Evolutionary conservation across 53 echinoderm and acorn worm genomes (phyloP), one percentile per base, ranked within the genome.

Genomic region (Glandiceps talaboti): DNA sequence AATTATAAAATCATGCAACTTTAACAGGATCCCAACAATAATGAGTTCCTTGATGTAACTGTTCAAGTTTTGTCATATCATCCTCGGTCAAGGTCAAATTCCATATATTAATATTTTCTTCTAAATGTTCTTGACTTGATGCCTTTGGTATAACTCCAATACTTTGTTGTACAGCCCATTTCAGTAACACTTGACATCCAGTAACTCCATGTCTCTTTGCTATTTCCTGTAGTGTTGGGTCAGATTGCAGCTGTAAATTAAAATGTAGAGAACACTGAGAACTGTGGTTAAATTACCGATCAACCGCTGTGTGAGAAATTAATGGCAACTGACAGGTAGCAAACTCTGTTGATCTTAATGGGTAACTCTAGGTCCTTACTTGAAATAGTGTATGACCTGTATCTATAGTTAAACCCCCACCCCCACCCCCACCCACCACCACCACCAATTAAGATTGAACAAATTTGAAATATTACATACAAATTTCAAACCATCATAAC

Each of bases 21-120:
- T n/a, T n/a, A n/a, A n/a, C n/a, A n/a, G 90, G 93, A 72, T 93
- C 93, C 93, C 93, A 93, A 73, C 89, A 45, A 27, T 45, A 83
- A 30, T 74, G 76, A 0, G 82, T 74, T 0, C 82, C 75, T 6
- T 77, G 72, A 1, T 88, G 27, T 28, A 93, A 75, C 28, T 33
- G 77, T 1, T 81, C 78, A 26, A 93, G 29, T 14, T 33, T 76
- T 27, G 73, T 73, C 73, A 87, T 87, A n/a, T 93, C 93, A 14
- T 87, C 76, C 1, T 83, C 81, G 26, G 85, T 74, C 1, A 93
- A 82, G 30, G 77, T 75, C 81, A 86, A 89, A 29, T 85, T 82
- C 73, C 73, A 85, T 6, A 89, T 77, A 26, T 31, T 88, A 29
- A 78, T 79, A 75, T 93, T 93, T 33, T 93, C 90, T 74, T 85